Base-by-base conservation (phyloP, 2,113 vertebrate species). In the Bubalus kerabau region DNA sequence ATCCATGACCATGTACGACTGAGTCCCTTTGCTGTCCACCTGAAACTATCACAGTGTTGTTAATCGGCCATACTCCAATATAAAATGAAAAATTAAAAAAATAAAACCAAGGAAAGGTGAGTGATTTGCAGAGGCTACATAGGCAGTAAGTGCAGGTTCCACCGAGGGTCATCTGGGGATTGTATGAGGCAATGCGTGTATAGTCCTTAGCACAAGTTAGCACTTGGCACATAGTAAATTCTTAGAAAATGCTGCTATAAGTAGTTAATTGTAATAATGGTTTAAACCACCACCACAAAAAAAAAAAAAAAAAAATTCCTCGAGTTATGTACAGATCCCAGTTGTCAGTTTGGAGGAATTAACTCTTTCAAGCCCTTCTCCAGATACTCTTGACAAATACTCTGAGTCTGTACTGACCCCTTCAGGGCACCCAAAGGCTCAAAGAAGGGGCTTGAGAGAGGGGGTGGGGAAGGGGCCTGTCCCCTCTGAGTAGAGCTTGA, bases 151-250 rank as follows among this genome's bases (percentile, higher is more conserved):
- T 4, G 3, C 0, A 28, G 24, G 54, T 52, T 40, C 60, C 67
- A 64, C 11, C 21, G 32, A 6, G 17, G 54, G n/a, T 46, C 46
- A 0, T 24, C 32, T 28, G 54, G 59, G 52, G 50, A 36, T 52
- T 92, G 3, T 32, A 9, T 13, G 74, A 82, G 19, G 57, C 8
- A 6, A 32, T 9, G 7, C 0, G 0, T 16, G 23, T 54, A 12
- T 11, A 32, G 81, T 3, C 0, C 78, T 67, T 16, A 59, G 40
- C 82, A 57, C 52, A 48, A 3, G 52, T 36, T 26, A 56, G 32
- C 30, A 6, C 48, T 92, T 30, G 67, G 78, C 40, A 19, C 40
- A 5, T 2, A 56, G 11, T 48, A 26, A 71, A 62, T 30, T 26
- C 59, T 88, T 74, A 19, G 62, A 14, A n/a, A 46, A 40, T 28